Evolutionary conservation across 2,888 invertebrate genomes (phyloP), one percentile per base, ranked within the genome.

Genomic region (Sinotaia quadrata): DNA sequence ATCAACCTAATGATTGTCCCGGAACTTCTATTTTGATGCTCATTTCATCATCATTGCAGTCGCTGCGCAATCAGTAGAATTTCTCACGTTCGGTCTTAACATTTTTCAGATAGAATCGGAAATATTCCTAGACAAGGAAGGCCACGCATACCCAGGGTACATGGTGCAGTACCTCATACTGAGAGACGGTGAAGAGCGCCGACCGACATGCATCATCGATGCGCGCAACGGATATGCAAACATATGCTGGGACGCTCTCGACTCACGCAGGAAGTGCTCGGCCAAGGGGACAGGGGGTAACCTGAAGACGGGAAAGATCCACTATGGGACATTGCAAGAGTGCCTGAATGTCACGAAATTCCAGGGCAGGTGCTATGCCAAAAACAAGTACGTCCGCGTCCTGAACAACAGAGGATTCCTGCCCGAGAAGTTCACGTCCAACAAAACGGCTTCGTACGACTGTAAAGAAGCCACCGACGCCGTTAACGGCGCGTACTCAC

Each of bases 401-500:
- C 69, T 80, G 15, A 75, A 80, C 36, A 80, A 78, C 77, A 60
- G 71, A 5, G 41, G 65, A 31, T n/a, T n/a, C n/a, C 27, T 31
- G 21, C n/a, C n/a, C n/a, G n/a, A n/a, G n/a, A 49, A 62, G 15
- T 56, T 36, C n/a, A 65, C 68, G 15, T 54, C 58, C 8, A 47
- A 24, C 18, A 72, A 73, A 21, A 70, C 72, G 2, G 73, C 69
- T 10, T 68, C 67, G 24, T 78, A 77, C 51, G 56, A 72, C 37
- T 80, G 79, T 36, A 56, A 61, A 10, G 76, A 77, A 1, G 68
- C 71, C 24, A 57, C 67, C 8, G 79, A 81, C 31, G 63, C 67
- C 4, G 67, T 79, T 0, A 81, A 81, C 44, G 80, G 78, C 0
- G 80, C 74, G 0, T 81, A 73, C 65, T 79, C 78, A 0, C 77